Conservation (phyloP, 2,888 invertebrate genomes). For the Imbricaverruca yamaguchii region DNA sequence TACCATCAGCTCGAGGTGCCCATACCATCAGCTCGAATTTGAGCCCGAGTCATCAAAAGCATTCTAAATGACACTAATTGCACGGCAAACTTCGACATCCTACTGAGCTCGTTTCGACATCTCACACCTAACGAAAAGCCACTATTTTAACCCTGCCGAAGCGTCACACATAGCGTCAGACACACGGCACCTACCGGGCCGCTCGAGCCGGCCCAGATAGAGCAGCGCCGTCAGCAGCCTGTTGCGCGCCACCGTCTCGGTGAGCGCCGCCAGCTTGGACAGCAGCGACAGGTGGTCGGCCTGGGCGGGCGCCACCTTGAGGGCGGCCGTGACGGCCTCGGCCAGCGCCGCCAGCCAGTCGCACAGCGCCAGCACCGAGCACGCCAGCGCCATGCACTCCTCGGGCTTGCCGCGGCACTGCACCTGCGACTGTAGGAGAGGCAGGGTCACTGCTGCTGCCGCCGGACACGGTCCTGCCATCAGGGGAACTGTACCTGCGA, state of each 20-base stretch:
- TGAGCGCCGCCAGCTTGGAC: neutral
- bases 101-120: too few species aligned
- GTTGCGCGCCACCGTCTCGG: neutral
- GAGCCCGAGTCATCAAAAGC: too few species aligned
- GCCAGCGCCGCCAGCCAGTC: constrained; percentile 39
- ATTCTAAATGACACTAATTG: too few species aligned
- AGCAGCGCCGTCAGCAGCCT: neutral
- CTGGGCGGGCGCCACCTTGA: neutral
- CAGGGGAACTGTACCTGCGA: too few species aligned
- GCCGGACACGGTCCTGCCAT: too few species aligned
- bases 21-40: too few species aligned
- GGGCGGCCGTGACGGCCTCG: constrained; percentile 34
- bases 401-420: constrained; percentile 57
- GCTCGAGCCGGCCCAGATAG: neutral
- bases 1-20: too few species aligned
- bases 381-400: constrained; percentile 68
- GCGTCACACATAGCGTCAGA: too few species aligned
- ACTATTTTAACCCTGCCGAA: too few species aligned
- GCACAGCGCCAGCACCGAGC: constrained; percentile 67
- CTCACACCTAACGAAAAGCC: too few species aligned
- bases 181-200: neutral
- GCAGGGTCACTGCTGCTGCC: neutral
- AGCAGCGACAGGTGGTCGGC: neutral
- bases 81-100: too few species aligned
- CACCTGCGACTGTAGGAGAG: neutral